A percentile compares a stretch with the other conserved stretches of the same genome.
phyloP scores from a whole-genome alignment of 2,888 invertebrate genomes.

The Schrankia costaestrigalis region DNA sequence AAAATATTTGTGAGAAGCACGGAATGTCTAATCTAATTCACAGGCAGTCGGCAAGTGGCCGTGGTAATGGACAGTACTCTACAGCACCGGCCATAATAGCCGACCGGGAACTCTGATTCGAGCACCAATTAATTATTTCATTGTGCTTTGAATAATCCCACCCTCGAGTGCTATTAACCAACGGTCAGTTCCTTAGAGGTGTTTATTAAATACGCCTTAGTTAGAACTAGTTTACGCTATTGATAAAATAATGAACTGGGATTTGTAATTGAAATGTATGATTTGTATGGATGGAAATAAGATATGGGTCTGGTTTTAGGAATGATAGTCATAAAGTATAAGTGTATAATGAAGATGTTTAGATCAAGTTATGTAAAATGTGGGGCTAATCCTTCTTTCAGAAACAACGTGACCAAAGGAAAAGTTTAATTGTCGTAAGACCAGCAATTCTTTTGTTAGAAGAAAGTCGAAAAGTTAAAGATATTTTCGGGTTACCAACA shows the following conservation, averaged over 20 bases:
- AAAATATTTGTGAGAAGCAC: constrained; percentile 37
- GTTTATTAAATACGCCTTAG: constrained; percentile 71
- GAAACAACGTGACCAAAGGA: too few relatives aligned
- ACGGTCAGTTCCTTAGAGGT: constrained; percentile 75
- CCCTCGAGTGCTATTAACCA: constrained; percentile 70
- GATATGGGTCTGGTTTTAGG: too few relatives aligned
- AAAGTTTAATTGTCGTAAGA: constrained; percentile 24
- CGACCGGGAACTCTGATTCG: constrained; percentile 61
- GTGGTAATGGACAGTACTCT: constrained; percentile 58
- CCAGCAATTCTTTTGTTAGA: too few relatives aligned
- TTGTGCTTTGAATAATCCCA: constrained; percentile 64
- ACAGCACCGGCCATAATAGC: constrained; percentile 53
- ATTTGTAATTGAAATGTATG: constrained; percentile 22
- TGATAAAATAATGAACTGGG: constrained; percentile 26
- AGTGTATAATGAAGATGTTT: too few relatives aligned
- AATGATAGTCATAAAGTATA: too few relatives aligned
- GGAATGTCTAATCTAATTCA: constrained; percentile 56
- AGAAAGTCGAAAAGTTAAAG: too few relatives aligned
- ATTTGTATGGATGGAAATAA: neutral
- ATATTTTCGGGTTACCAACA: too few relatives aligned
- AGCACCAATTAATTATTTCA: constrained; percentile 79
- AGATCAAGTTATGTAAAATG: too few relatives aligned
- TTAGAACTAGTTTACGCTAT: constrained; percentile 44
- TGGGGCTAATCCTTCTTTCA: too few relatives aligned
- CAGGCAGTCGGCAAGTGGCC: constrained; percentile 61